Evolutionary conservation across 1,140 invertebrate genomes (phyloP).

Genomic region (Ladona fulva): DNA sequence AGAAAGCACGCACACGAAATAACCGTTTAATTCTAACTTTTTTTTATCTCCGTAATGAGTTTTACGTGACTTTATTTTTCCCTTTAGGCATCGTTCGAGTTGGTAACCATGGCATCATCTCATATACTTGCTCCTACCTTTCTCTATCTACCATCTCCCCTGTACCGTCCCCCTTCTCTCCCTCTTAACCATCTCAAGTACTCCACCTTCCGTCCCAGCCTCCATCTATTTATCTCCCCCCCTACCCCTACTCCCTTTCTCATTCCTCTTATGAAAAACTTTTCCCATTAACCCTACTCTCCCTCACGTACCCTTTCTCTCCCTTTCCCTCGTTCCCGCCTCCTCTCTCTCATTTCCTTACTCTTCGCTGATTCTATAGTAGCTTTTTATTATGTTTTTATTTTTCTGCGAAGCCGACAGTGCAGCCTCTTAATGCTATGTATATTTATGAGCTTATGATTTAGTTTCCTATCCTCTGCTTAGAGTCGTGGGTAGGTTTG

Average conservation of each 20-base stretch:
- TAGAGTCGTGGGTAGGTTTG: too few relatives aligned
- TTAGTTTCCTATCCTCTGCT: too few relatives aligned
- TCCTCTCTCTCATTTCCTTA: not conserved
- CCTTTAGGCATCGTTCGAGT: not conserved
- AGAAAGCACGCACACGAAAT: too few relatives aligned
- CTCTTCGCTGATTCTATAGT: not conserved
- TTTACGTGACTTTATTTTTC: not conserved
- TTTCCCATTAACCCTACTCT: conserved; percentile 7
- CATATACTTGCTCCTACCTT: not conserved
- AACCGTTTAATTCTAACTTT: too few relatives aligned
- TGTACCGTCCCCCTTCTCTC: not conserved
- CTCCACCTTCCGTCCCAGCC: too few relatives aligned
- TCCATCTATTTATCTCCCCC: not conserved
- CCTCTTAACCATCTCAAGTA: not conserved
- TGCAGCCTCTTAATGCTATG: too few relatives aligned
- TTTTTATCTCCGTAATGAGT: not conserved
- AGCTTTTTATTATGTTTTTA: too few relatives aligned
- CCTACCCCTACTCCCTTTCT: not conserved
- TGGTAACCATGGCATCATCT: not conserved
- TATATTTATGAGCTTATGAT: too few relatives aligned
- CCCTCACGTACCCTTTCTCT: not conserved
- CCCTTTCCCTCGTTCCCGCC: not conserved
- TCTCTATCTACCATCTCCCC: not conserved
- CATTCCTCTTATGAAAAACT: not conserved
- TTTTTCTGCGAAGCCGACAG: too few relatives aligned